phyloP scores from a whole-genome alignment of 2,113 vertebrate genomes.

The Odontesthes bonariensis region DNA sequence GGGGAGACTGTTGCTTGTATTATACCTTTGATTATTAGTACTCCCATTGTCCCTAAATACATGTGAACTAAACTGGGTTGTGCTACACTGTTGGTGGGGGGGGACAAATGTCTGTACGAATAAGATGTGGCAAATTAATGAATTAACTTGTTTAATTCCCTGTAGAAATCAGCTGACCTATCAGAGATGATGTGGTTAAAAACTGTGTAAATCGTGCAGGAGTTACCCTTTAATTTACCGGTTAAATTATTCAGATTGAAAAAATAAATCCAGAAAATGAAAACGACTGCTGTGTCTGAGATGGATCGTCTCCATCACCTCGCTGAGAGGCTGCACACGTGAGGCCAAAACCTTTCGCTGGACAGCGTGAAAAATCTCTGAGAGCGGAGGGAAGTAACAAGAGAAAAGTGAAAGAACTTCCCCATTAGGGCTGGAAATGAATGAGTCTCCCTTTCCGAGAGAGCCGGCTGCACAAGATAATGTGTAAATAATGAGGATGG shows the following conservation, averaged over 20 bases:
- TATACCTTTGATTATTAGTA: too few species aligned
- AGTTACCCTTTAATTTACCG: too few species aligned
- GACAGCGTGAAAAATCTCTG: conserved; percentile 17
- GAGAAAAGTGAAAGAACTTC: conserved; percentile 2
- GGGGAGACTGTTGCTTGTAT: too few species aligned
- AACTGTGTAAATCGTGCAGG: too few species aligned
- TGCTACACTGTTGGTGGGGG: too few species aligned
- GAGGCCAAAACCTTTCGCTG: conserved; percentile 3
- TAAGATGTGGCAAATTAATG: too few species aligned
- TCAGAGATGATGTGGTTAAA: too few species aligned
- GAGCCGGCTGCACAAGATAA: conserved; percentile 30
- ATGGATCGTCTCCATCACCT: not conserved
- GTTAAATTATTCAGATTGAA: conserved; percentile 1
- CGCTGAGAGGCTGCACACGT: not conserved
- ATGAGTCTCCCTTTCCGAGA: conserved; percentile 27
- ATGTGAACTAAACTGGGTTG: too few species aligned
- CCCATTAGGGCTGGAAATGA: conserved; percentile 35
- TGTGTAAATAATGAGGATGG: conserved; percentile 53
- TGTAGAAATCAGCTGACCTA: too few species aligned
- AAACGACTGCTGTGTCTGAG: conserved; percentile 15
- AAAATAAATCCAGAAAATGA: conserved; percentile 12
- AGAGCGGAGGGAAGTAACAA: conserved; percentile 15
- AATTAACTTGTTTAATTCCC: too few species aligned
- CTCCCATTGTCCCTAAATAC: too few species aligned
- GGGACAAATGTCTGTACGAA: too few species aligned